Percentiles rank a stretch among this genome's conserved stretches.
phyloP scores from a whole-genome alignment of 2,888 invertebrate species.

The Drosophila mulleri region DNA sequence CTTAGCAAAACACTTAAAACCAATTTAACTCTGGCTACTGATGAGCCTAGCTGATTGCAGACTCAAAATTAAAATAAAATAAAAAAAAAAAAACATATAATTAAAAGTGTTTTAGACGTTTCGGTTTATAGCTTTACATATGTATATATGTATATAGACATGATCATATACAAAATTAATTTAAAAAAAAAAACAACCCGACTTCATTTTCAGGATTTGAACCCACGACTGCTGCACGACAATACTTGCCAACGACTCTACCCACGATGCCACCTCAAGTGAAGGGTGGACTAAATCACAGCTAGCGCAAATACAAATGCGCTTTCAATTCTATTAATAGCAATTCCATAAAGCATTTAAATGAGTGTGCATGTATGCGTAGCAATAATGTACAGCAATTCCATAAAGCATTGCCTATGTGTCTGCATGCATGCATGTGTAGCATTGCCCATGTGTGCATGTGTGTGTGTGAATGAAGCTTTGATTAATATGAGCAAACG shows the following conservation, averaged over 20 bases:
- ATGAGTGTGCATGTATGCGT: background rate
- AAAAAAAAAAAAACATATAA: background rate
- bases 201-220: background rate
- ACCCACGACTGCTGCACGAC: background rate
- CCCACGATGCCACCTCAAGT: background rate
- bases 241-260: background rate
- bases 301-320: background rate
- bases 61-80: background rate
- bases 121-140: too few relatives aligned
- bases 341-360: background rate
- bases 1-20: slow-evolving; percentile 17
- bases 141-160: background rate
- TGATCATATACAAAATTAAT: background rate
- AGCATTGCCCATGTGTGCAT: background rate
- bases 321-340: background rate
- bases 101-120: background rate
- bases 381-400: background rate
- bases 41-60: slow-evolving; percentile 17
- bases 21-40: slow-evolving; percentile 31
- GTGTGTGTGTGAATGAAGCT: background rate
- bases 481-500: background rate
- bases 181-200: background rate
- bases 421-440: too few relatives aligned
- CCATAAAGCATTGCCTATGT: too few relatives aligned
- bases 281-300: background rate